Evolutionary conservation across 2,113 vertebrate species (phyloP).

Genomic region (Pachypanchax playfairii): DNA sequence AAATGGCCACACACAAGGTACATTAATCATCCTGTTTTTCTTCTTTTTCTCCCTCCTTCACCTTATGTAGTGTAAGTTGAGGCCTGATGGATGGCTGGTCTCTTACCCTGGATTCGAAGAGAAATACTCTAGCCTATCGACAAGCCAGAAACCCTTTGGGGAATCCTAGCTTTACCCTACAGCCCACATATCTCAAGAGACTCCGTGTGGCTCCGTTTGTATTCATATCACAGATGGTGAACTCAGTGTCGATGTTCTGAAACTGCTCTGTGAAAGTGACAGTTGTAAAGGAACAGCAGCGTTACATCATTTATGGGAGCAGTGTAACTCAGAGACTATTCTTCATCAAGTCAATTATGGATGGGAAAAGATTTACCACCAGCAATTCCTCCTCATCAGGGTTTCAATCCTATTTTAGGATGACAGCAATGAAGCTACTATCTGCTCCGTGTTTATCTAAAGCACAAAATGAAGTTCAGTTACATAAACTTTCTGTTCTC

Average conservation of each 20-base stretch:
- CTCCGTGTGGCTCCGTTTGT: slow-evolving; percentile 9
- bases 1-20: slow-evolving; percentile 62
- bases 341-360: not conserved
- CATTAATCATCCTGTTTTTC: slow-evolving; percentile 69
- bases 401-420: not conserved
- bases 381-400: not conserved
- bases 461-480: no score
- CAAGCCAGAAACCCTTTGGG: slow-evolving; percentile 47
- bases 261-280: slow-evolving; percentile 8
- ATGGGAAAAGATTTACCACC: not conserved
- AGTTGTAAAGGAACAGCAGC: not conserved
- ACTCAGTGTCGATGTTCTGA: not conserved
- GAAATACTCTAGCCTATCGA: slow-evolving; percentile 53
- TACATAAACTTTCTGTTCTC: no score
- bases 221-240: slow-evolving; percentile 32
- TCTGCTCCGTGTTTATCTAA: no score
- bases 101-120: slow-evolving; percentile 42
- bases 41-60: slow-evolving; percentile 8
- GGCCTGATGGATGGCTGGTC: slow-evolving; percentile 74
- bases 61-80: slow-evolving; percentile 59
- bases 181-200: slow-evolving; percentile 39
- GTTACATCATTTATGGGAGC: not conserved
- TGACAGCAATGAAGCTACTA: no score
- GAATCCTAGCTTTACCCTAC: slow-evolving; percentile 41
- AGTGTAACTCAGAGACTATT: no score